phyloP scores from a whole-genome alignment of 2,888 invertebrate species.

The Trichogramma evanescens region DNA sequence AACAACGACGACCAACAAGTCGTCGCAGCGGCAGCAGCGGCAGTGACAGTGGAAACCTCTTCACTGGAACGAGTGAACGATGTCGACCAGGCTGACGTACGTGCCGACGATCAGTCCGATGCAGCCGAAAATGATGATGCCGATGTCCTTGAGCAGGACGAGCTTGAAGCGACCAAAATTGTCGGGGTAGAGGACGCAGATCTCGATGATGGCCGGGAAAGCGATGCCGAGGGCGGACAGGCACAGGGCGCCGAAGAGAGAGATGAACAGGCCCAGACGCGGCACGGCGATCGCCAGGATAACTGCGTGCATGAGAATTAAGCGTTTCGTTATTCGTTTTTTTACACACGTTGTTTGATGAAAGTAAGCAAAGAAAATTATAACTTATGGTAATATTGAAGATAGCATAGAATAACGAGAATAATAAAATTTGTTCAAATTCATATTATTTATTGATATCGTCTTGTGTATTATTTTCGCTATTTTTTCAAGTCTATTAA shows the following conservation, averaged over 20 bases:
- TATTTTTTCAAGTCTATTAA: background rate
- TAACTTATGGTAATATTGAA: background rate
- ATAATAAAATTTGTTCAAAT: background rate
- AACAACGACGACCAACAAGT: no score
- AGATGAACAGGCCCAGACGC: constrained; percentile 66
- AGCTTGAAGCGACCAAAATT: constrained; percentile 49
- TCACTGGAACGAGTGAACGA: constrained; percentile 44
- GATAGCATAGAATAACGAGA: background rate
- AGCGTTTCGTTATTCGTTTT: no score
- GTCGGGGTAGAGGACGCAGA: constrained; percentile 64
- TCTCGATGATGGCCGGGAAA: constrained; percentile 68
- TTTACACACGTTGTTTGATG: background rate
- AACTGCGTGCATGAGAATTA: constrained; percentile 51
- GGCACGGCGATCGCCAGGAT: constrained; percentile 65
- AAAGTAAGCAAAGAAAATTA: background rate
- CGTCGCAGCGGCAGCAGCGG: constrained; percentile 65
- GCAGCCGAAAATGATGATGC: constrained; percentile 51
- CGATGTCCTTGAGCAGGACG: constrained; percentile 49
- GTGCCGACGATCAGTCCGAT: constrained; percentile 55
- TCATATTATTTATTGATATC: background rate
- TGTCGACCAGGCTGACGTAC: constrained; percentile 52
- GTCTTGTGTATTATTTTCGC: background rate
- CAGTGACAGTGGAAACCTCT: constrained; percentile 54
- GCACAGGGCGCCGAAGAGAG: constrained; percentile 68
- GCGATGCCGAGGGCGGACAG: constrained; percentile 66